Base-by-base conservation (phyloP, 1,140 invertebrate genomes). In the Brachionus koreanus region DNA sequence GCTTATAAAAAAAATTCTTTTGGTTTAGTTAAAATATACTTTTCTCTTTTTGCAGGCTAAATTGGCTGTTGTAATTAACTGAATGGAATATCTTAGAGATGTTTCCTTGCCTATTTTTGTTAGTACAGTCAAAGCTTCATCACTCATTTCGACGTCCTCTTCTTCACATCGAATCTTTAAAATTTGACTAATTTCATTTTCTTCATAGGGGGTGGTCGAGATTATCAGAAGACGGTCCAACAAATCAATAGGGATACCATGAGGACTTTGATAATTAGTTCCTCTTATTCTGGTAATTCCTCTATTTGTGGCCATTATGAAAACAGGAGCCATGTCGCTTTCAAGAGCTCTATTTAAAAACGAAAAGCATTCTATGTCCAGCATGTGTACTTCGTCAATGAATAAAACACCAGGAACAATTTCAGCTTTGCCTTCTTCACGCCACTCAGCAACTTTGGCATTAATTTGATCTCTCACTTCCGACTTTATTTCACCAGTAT, bases 251-350 rank as follows among this genome's bases (percentile, higher is more conserved):
- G 97, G 97, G 67, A 99, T 94, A 10, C 96, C 97, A 89, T 99
- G 97, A 0, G 97, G 96, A 83, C 94, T 95, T 83, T 91, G 91
- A 87, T 97, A 95, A 84, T 94, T 93, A 9, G 97, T 98, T 25
- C 96, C 97, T 82, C 97, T 91, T 84, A 99, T 98, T 83, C 92
- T 92, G 0, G 96, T 98, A 57, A 98, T 96, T 75, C 96, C 97
- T 84, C 96, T 91, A 89, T 99, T 99, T n/a, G 97, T 98, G 1
- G 97, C 97, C 94, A 98, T 98, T 7, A 99, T 96, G 2, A 99
- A 92, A 29, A 99, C 93, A 0, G 97, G 97, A 0, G 97, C 93
- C 91, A 98, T 96, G 85, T 98, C 97, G 84, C 94, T 94, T 86
- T 99, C 97, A 25, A 99, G 88, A 0, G 96, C 96, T 63, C 97